These are phyloP conservation scores for Drosophila bunnanda DNA, from an alignment of 2,888 invertebrate species.

Conservation along the genomic window DNA sequence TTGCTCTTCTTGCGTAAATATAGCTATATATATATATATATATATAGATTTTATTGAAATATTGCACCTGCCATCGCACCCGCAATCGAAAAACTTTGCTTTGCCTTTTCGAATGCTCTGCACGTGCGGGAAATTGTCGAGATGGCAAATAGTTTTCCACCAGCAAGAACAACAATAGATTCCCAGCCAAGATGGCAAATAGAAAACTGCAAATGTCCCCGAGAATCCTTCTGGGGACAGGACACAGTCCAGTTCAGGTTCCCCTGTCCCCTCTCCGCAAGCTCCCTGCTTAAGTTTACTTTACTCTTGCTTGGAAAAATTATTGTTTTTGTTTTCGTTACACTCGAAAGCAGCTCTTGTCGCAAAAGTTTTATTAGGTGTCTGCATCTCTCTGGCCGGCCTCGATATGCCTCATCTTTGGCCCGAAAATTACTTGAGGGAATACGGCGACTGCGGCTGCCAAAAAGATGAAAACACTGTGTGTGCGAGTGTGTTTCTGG, in stretches of 20 bases:
- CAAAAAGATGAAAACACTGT: constrained; percentile 16
- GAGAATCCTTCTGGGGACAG: constrained; percentile 34
- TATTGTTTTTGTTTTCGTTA: constrained; percentile 80
- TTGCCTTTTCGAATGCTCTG: constrained; percentile 64
- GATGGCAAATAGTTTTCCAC: constrained; percentile 79
- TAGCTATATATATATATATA: constrained; percentile 17
- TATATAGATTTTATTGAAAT: constrained; percentile 78
- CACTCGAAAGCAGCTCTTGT: constrained; percentile 65
- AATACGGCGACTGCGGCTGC: constrained; percentile 28
- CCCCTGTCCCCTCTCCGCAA: constrained; percentile 5
- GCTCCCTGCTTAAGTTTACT: neutral
- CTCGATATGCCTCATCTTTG: constrained; percentile 57
- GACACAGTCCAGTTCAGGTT: constrained; percentile 10
- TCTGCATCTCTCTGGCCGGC: constrained; percentile 67
- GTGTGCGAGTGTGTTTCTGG: neutral
- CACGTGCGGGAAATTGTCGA: constrained; percentile 79
- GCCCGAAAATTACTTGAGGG: constrained; percentile 72
- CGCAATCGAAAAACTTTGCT: constrained; percentile 56
- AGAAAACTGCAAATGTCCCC: constrained; percentile 75
- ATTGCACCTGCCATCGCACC: constrained; percentile 63
- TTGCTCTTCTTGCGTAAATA: constrained; percentile 37
- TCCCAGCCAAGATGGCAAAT: constrained; percentile 58
- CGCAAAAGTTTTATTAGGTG: constrained; percentile 81
- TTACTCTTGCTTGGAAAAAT: constrained; percentile 64
- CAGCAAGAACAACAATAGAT: constrained; percentile 38